Percentiles rank a stretch among this genome's conserved stretches.
phyloP scores from a whole-genome alignment of 1,140 invertebrate species.

The Adoxophyes honmai region DNA sequence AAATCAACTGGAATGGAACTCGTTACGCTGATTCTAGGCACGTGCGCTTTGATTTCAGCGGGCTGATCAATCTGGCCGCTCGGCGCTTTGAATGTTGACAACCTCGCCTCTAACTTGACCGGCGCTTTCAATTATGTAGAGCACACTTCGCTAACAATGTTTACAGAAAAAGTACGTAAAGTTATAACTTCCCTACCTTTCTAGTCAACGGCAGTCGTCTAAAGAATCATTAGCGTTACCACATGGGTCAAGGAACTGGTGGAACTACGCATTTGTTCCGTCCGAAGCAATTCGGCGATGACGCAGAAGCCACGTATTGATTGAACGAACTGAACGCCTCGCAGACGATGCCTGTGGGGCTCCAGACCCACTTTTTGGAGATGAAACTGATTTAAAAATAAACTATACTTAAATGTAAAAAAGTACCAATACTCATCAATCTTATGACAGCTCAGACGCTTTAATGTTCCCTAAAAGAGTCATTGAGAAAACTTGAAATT shows the following conservation, averaged over 20 bases:
- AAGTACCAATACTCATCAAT: too few species aligned
- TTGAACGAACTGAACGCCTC: conserved; percentile 20
- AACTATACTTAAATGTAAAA: too few species aligned
- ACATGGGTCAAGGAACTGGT: conserved; percentile 46
- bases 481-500: too few species aligned
- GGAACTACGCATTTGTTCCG: conserved; percentile 35
- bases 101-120: neutral
- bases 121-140: too few species aligned
- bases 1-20: conserved; percentile 27
- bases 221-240: neutral
- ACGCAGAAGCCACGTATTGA: conserved; percentile 47
- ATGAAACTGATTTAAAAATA: too few species aligned
- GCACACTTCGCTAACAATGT: too few species aligned
- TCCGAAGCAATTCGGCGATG: conserved; percentile 27
- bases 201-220: too few species aligned
- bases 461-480: too few species aligned
- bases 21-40: conserved; percentile 30
- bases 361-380: too few species aligned
- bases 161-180: too few species aligned
- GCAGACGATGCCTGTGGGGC: neutral
- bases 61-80: conserved; percentile 35
- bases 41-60: conserved; percentile 50
- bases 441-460: too few species aligned
- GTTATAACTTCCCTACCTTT: too few species aligned
- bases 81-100: conserved; percentile 33